Evolutionary conservation across 2,888 invertebrate species (phyloP), one percentile per base, ranked within the genome.

Genomic region (Sabatieria punctata): DNA sequence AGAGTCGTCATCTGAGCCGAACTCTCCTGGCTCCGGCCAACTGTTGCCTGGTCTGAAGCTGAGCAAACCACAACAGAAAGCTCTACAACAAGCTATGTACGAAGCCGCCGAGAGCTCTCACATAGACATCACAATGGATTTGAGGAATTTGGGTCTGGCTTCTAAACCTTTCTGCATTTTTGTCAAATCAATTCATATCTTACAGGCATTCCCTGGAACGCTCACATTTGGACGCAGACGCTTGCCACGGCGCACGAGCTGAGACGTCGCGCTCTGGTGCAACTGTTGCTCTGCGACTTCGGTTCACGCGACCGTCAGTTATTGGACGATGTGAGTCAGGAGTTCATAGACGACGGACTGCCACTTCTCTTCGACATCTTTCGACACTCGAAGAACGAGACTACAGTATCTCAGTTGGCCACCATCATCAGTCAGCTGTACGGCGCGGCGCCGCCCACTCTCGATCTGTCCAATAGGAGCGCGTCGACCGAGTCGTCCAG

Each of bases 21-120:
- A 18, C 38, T 15, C 11, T n/a, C 8, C 18, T 11, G 38, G 11
- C 18, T 21, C 38, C 11, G 8, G 8, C 11, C 8, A 11, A 6
- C 40, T 23, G 2, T 18, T 3, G 33, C 36, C n/a, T 40, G 49
- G 19, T 36, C 46, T 50, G 11, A 23, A 26, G 11, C 45, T 52
- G 26, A 45, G 49, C 2, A 43, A 41, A 19, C 35, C 43, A 13
- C 43, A 47, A 23, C 41, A 40, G 26, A 25, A 41, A 27, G 45
- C 54, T 11, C 40, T 54, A 15, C 47, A 50, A 62, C 86, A 88
- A 67, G 85, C 88, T 22, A 83, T 89, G 83, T 89, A 88, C 64
- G 85, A 85, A 63, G 84, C 85, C 51, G 82, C 85, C 0, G 88
- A 88, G 68, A 85, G 83, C 64, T 84, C 85, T 60, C 82, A 85